phyloP scores from a whole-genome alignment of 2,113 vertebrate species.

The Zosterops pallidus region DNA sequence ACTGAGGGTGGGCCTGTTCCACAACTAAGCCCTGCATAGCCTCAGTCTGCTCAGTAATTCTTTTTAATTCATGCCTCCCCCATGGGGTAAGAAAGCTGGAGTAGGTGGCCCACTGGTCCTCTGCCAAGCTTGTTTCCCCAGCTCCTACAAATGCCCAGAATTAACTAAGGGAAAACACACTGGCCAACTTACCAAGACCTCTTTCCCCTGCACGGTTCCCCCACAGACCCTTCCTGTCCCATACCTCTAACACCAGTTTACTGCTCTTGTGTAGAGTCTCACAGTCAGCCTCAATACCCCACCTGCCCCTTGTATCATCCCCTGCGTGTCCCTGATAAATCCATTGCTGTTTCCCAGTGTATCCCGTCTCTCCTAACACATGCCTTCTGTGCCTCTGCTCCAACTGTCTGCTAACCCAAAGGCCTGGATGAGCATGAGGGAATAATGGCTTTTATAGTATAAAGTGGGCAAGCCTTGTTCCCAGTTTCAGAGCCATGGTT shows the following conservation, averaged over 20 bases:
- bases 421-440: slow-evolving; percentile 30
- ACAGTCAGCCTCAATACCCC: neutral
- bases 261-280: neutral
- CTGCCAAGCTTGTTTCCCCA: slow-evolving; percentile 36
- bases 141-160: slow-evolving; percentile 11
- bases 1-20: slow-evolving; percentile 54
- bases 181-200: neutral
- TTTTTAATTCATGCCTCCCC: slow-evolving; percentile 41
- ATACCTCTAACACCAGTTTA: neutral
- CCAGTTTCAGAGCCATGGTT: slow-evolving; percentile 52
- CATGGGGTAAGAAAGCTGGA: slow-evolving; percentile 30
- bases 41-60: slow-evolving; percentile 42
- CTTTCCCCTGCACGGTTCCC: neutral
- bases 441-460: slow-evolving; percentile 61
- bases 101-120: slow-evolving; percentile 50
- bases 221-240: neutral
- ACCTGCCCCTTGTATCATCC: neutral
- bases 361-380: slow-evolving; percentile 30
- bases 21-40: slow-evolving; percentile 37
- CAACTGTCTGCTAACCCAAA: slow-evolving; percentile 38
- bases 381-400: slow-evolving; percentile 40
- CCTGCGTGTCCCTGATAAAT: neutral
- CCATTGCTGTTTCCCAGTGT: neutral
- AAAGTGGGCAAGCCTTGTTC: slow-evolving; percentile 54
- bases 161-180: slow-evolving; percentile 21